These are phyloP conservation scores for Eucriotettix oculatus DNA, from an alignment of 2,888 invertebrate species.

Conservation along the genomic window DNA sequence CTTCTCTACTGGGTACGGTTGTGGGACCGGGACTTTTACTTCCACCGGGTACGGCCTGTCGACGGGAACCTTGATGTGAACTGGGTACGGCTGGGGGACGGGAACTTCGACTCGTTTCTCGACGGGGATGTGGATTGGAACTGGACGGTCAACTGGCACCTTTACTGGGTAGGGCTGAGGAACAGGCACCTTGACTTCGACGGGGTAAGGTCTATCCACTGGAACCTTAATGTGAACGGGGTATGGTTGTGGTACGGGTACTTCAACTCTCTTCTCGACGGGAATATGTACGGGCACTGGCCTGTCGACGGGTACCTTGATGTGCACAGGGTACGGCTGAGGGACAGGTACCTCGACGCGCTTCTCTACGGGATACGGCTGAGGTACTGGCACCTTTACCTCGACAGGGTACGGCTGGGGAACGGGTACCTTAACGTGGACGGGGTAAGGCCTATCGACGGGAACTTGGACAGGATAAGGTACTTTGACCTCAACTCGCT, in stretches of 20 bases:
- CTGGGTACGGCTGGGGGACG: slow-evolving; percentile 26
- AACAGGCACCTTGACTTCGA: slow-evolving; percentile 38
- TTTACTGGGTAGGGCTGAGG: slow-evolving; percentile 57
- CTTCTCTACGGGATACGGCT: slow-evolving; percentile 21
- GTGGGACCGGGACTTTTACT: slow-evolving; percentile 2
- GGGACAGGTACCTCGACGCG: slow-evolving; percentile 22
- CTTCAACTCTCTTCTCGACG: slow-evolving; percentile 24
- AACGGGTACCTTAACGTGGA: slow-evolving; percentile 18
- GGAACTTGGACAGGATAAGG: background rate
- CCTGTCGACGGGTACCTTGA: slow-evolving; percentile 18
- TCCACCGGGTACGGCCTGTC: slow-evolving; percentile 24
- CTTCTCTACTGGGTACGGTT: slow-evolving; percentile 2
- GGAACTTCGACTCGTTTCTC: slow-evolving; percentile 11
- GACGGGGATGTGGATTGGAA: slow-evolving; percentile 42
- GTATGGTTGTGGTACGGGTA: slow-evolving; percentile 9
- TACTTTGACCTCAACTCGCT: slow-evolving; percentile 19
- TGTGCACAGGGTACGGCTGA: slow-evolving; percentile 1
- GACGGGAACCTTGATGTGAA: slow-evolving; percentile 17
- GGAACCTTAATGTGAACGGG: slow-evolving; percentile 36
- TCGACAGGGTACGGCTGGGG: slow-evolving; percentile 16
- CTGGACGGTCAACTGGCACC: slow-evolving; percentile 47
- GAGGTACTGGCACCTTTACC: slow-evolving; percentile 23
- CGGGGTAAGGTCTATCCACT: slow-evolving; percentile 22
- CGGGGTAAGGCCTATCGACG: slow-evolving; percentile 18
- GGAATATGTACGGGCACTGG: slow-evolving; percentile 50